Percentiles rank a stretch among this genome's conserved stretches.
Conservation (phyloP, 1,140 invertebrate genomes). For the Dendrolimus kikuchii region DNA sequence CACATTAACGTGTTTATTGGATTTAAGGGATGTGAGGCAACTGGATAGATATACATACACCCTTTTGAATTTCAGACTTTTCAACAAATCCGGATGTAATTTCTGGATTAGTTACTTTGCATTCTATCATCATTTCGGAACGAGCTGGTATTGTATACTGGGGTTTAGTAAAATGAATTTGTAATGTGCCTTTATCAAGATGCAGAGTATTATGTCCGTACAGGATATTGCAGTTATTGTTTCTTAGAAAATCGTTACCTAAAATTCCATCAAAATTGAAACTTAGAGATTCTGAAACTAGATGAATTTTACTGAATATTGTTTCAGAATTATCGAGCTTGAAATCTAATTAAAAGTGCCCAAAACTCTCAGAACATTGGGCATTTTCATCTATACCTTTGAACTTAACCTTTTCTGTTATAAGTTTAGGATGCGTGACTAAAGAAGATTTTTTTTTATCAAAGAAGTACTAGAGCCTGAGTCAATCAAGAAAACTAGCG, state of each 20-base stretch:
- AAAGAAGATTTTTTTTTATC: no score
- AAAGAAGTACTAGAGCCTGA: no score
- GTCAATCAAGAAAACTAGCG: no score
- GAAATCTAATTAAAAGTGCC: no score
- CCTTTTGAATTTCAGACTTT: conserved; percentile 8
- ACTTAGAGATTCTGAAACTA: no score
- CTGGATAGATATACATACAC: conserved; percentile 28
- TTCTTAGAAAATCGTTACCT: conserved; percentile 2
- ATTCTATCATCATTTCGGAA: conserved; percentile 18
- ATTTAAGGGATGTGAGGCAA: conserved; percentile 37
- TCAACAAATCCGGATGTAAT: conserved; percentile 14
- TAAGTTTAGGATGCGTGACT: no score
- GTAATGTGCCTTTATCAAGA: conserved; percentile 4
- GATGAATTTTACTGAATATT: no score
- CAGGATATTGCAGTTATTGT: conserved; percentile 7
- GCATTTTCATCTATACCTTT: no score
- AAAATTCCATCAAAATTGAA: conserved; percentile 7
- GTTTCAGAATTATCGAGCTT: no score
- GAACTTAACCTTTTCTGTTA: no score
- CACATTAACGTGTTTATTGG: no score
- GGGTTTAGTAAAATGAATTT: conserved; percentile 11
- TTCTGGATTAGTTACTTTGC: conserved; percentile 10
- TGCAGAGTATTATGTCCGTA: conserved; percentile 6
- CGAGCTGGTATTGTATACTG: conserved; percentile 16
- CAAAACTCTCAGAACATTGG: no score